Conservation (phyloP, 1,140 invertebrate genomes). For the Papilio glaucus region DNA sequence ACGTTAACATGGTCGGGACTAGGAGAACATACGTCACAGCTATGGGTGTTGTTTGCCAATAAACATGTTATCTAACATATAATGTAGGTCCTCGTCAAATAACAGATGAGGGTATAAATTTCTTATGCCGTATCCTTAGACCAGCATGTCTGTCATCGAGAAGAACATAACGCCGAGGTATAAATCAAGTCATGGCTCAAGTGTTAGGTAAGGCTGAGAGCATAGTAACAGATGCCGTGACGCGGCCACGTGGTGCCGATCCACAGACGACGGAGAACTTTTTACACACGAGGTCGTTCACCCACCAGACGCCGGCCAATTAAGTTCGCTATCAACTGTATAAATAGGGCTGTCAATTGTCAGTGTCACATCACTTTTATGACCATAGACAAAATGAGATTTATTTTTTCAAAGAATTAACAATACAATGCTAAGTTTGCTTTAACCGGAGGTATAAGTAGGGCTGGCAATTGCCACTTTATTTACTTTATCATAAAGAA, state of each 20-base stretch:
- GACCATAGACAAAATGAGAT: neutral
- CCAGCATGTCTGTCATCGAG: no score
- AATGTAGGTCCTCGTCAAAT: no score
- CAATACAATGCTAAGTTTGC: no score
- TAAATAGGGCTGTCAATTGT: slow-evolving; percentile 24
- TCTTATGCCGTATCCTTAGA: no score
- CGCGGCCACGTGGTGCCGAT: slow-evolving; percentile 30
- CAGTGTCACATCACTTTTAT: neutral
- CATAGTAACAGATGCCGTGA: slow-evolving; percentile 17
- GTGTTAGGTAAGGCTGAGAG: neutral
- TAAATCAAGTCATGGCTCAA: neutral
- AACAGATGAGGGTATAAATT: no score
- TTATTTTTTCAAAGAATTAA: neutral
- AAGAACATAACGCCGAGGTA: neutral
- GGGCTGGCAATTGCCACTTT: no score
- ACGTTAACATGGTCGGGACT: neutral
- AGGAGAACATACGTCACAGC: no score
- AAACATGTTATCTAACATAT: no score
- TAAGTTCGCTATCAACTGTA: slow-evolving; percentile 37
- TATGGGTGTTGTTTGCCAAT: no score
- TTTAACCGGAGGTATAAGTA: no score
- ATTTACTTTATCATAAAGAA: no score
- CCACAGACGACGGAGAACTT: slow-evolving; percentile 34
- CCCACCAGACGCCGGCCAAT: slow-evolving; percentile 35
- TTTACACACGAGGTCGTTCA: slow-evolving; percentile 33